Evolutionary conservation across 2,113 vertebrate species (phyloP), one percentile per base, ranked within the genome.

Genomic region (Prunella himalayana): DNA sequence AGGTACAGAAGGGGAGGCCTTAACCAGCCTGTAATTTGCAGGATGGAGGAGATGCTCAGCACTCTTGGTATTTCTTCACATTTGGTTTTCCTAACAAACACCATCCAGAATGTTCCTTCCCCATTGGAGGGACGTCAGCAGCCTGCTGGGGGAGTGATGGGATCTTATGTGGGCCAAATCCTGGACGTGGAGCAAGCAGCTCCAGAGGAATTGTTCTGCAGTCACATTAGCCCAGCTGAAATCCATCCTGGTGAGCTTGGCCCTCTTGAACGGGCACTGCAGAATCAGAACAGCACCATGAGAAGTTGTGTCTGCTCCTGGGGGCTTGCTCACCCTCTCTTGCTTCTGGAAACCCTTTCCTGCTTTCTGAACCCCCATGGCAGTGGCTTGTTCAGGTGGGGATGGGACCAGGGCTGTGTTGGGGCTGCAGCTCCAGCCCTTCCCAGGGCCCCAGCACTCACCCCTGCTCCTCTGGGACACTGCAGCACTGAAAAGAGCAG

Each of bases 311-410:
- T 15, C n/a, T n/a, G 37, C 64, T 70, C 37, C 80, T 14, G 37
- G 66, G 13, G 53, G 31, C 50, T 50, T 14, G 10, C 25, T 81
- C 14, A 7, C 10, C 21, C n/a, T 21, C 30, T 9, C 25, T 8
- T 16, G 20, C 57, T 68, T 12, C 50, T 70, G 15, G 7, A 76
- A 6, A 6, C 5, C 33, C 19, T 8, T 33, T 4, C 17, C 39
- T 23, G 31, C 42, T 63, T 19, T 35, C 33, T 1, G 1, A 66
- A 2, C 2, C 9, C 18, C 22, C 0, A 0, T 0, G 18, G 31
- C 2, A 1, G 35, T 2, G 30, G 23, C n/a, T 65, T 11, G 21
- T 59, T 54, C 1, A 7, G 56, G 50, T 30, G 76, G 30, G 6
- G 42, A 10, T 70, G 68, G 64, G 18, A 4, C 11, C 23, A 4